Base-by-base conservation (phyloP, 2,113 vertebrate species). In the Muntiacus reevesi region DNA sequence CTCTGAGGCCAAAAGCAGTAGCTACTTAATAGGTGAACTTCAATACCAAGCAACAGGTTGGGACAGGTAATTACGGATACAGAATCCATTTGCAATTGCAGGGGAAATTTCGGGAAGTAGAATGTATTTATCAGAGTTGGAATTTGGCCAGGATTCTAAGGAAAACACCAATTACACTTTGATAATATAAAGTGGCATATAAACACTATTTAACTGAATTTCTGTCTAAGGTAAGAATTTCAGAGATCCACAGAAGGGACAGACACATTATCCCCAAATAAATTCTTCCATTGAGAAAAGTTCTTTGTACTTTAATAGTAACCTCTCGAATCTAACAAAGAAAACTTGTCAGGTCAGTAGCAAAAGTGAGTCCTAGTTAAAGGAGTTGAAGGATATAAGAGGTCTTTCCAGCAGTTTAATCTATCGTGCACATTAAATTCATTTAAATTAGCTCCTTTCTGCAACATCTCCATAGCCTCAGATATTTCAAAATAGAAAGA, bases 61-160 rank as follows among this genome's bases (percentile, higher is more conserved):
- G 62, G 94, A 87, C 97, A 98, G 89, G 55, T 96, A 96, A 97
- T 85, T 92, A 96, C 95, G 92, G 89, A 92, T 91, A 94, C 43
- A 21, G 57, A 71, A 82, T 94, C 36, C 78, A 98, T 95, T 84
- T 97, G 95, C 96, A 98, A 97, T 64, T 95, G 91, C 74, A 98
- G 82, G 91, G 92, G 57, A 96, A 97, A 98, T 97, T 97, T 90
- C 92, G 79, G 81, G 89, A 98, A 95, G 91, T 87, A 96, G 98
- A 98, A 98, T 97, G 36, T 97, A 97, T 98, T 98, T 98, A 98
- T 97, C 94, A 95, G 5, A 89, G 92, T 97, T 98, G 97, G 96
- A 98, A 97, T 87, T 94, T 92, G 54, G 93, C 97, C 94, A 97
- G 21, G 27, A 95, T 96, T 96, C 94, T 95, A 81, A 54, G 67